phyloP scores from a whole-genome alignment of 2,797 vertebrate genomes.

The Tarsius wallacei region DNA sequence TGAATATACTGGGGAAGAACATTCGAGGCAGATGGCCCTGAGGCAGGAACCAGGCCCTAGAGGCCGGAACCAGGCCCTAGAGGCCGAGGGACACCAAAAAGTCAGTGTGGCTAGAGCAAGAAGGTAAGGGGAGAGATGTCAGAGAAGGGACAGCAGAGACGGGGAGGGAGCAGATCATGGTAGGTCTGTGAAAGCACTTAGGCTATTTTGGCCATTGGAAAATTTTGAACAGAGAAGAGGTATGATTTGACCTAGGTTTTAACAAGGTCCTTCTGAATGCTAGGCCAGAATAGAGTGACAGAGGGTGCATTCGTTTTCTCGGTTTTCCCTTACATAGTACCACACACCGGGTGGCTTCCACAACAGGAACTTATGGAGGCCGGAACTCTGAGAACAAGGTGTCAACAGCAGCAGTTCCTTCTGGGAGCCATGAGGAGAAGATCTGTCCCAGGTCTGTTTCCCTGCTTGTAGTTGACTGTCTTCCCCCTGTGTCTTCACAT shows the following conservation, averaged over 20 bases:
- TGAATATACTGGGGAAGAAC: background rate
- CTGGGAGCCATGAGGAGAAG: background rate
- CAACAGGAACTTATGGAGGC: background rate
- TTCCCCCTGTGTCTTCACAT: background rate
- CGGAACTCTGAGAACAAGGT: background rate
- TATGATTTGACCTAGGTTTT: background rate
- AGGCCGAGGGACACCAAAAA: background rate
- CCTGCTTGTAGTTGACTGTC: background rate
- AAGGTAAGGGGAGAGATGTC: no score
- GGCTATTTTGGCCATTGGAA: no score
- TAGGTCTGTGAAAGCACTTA: background rate
- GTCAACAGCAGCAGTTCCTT: background rate
- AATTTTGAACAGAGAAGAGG: background rate
- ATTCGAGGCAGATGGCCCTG: background rate
- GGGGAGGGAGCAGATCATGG: background rate
- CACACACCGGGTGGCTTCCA: background rate
- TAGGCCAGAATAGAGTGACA: no score
- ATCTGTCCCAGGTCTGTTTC: background rate
- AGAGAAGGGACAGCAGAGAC: accelerated
- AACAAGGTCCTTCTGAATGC: background rate
- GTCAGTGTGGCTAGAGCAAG: background rate
- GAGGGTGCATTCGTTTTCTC: no score
- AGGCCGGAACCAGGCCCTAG: background rate
- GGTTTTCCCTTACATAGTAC: background rate
- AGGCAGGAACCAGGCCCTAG: background rate